Evolutionary conservation across 1,140 invertebrate species (phyloP).

Genomic region (Cheumatopsyche charites): DNA sequence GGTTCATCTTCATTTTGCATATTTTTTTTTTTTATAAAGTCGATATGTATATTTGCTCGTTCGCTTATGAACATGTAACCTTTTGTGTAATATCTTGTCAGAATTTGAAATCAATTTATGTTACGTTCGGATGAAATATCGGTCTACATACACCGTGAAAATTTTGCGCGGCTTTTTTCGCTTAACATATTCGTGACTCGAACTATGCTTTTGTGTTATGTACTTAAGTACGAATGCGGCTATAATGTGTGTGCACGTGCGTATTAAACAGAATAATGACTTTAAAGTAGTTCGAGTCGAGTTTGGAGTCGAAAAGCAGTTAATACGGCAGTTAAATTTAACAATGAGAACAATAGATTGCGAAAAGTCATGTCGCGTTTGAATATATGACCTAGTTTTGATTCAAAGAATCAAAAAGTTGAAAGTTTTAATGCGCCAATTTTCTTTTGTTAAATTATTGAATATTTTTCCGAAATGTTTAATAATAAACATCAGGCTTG

Average conservation of each 20-base stretch:
- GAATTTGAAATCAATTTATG: conserved; percentile 31
- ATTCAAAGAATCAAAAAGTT: no score
- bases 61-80: conserved; percentile 27
- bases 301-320: neutral
- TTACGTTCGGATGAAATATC: conserved; percentile 18
- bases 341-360: conserved; percentile 7
- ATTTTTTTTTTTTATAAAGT: conserved; percentile 10
- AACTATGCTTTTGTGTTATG: neutral
- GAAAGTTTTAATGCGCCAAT: no score
- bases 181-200: conserved; percentile 3
- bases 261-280: neutral
- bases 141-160: conserved; percentile 1
- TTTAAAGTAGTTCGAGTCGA: conserved; percentile 1
- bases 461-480: no score
- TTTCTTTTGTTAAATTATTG: no score
- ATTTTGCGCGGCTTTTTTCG: conserved; percentile 8
- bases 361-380: neutral
- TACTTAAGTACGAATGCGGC: no score
- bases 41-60: neutral
- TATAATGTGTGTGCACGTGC: no score
- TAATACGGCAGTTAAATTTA: neutral
- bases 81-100: conserved; percentile 30
- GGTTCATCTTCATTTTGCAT: neutral
- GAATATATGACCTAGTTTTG: neutral
- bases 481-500: no score